A percentile compares a stretch with the other conserved stretches of the same genome.
These are phyloP conservation scores for Cephus spinipes DNA, from an alignment of 2,888 invertebrate species.

Conservation along the genomic window DNA sequence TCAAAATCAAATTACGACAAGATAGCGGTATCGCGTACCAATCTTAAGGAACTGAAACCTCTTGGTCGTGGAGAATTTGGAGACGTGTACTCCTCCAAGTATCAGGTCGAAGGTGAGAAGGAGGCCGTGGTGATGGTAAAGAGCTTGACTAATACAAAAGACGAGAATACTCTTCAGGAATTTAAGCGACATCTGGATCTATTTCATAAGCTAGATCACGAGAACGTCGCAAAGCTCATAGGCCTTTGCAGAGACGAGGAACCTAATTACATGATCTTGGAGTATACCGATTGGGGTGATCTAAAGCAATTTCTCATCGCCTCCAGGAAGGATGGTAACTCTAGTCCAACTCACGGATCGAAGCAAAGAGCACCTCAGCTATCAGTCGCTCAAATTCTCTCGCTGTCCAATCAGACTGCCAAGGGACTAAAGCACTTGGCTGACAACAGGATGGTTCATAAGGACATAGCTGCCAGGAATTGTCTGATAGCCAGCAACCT, in stretches of 20 bases:
- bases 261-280: conserved; percentile 89
- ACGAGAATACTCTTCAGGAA: conserved; percentile 82
- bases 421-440: conserved; percentile 85
- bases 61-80: conserved; percentile 91
- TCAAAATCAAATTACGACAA: conserved; percentile 81
- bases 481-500: conserved; percentile 87
- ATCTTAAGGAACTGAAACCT: conserved; percentile 75
- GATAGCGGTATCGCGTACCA: conserved; percentile 78
- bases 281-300: conserved; percentile 97
- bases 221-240: conserved; percentile 81
- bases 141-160: conserved; percentile 80
- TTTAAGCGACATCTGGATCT: conserved; percentile 91
- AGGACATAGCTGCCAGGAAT: conserved; percentile 92
- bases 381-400: conserved; percentile 75
- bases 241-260: conserved; percentile 87
- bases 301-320: conserved; percentile 89
- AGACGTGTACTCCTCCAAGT: conserved; percentile 86
- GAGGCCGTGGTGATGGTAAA: conserved; percentile 78
- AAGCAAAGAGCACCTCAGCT: conserved; percentile 73
- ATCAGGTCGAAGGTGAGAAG: conserved; percentile 64
- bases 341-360: conserved; percentile 41
- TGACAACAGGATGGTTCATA: conserved; percentile 83
- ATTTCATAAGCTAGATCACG: conserved; percentile 85
- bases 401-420: conserved; percentile 82
- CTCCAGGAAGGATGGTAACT: conserved; percentile 47